Base-by-base conservation (phyloP, 2,888 invertebrate genomes). In the Pandemis heparana region DNA sequence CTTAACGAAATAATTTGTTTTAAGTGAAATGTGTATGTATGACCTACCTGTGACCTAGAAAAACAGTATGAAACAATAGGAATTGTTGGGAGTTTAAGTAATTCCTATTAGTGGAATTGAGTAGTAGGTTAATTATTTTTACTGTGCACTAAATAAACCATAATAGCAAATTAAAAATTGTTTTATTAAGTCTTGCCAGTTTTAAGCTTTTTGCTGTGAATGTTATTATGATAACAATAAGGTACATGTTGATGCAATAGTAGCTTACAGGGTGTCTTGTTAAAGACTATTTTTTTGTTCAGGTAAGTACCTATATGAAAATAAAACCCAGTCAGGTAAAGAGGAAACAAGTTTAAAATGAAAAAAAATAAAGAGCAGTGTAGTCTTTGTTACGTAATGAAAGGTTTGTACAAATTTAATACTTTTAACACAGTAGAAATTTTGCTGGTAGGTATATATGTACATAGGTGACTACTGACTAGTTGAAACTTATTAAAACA, bases 111-210 rank as follows among this genome's bases (percentile, higher is more conserved):
- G 82, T 86, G 90, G 89, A 90, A 89, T 91, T 91, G 89, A 85
- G 79, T 79, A 71, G 79, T 76, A 67, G 78, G 70, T 78, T 73
- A 76, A 83, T 82, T 79, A 74, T 75, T 82, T 84, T 79, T 83
- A 83, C 78, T 82, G 79, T 86, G 87, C 90, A 90, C 91, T 84
- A 92, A 53, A 88, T 89, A 89, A 89, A 89, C 87, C 80, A 82
- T 82, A 32, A 81, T 80, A 81, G 83, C 75, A 80, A 79, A 78
- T 75, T 65, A 71, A 46, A 63, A 69, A 46, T 80, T 79, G 82
- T 82, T 80, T 81, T 81, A 78, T 38, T 68, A 43, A 43, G 14
- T 53, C 2, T 7, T 18, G 51, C 4, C 18, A 8, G 16, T 18
- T 53, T 53, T 18, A 18, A 3, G 16, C 16, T 53, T 18, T 6